Base-by-base conservation (phyloP, 2,113 vertebrate species). In the Syngnathoides biaculeatus region DNA sequence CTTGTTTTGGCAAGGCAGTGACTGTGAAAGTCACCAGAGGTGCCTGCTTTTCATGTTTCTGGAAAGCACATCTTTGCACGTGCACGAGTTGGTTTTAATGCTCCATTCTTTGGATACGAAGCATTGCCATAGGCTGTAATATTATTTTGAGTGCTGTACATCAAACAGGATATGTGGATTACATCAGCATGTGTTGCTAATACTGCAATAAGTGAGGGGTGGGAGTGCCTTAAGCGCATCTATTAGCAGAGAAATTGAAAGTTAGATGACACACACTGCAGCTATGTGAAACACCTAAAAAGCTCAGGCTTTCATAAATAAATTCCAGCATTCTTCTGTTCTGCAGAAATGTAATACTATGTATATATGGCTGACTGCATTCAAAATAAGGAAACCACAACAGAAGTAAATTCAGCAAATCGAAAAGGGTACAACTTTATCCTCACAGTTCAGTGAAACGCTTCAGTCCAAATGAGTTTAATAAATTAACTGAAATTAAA, bases 1-100 rank as follows among this genome's bases (percentile, higher is more conserved):
- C 92, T 93, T 93, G 94, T 94, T 92, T 93, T 94, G 93, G 95
- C 95, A 95, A 96, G 95, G 94, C 92, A 93, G 90, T 88, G 89
- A 80, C 89, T 87, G 86, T 87, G 77, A 81, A 81, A 73, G 84
- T 84, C 88, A 88, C 45, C 80, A 83, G 84, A 85, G 87, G 82
- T 92, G 90, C 89, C 90, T 87, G 91, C 79, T 79, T 82, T 85
- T 69, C 79, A 81, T 76, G 77, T 86, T 73, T 88, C 86, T 77
- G 84, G 80, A 83, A 81, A 65, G 64, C 30, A 20, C 27, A 19
- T n/a, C 64, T 27, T 68, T 75, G 81, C 68, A 48, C 43, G 42
- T 35, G 72, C 40, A 40, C 35, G 68, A 63, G 68, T 68, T n/a
- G 39, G 45, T 74, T 78, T 55, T 57, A 56, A 72, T 62, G 69